Evolutionary conservation across 2,113 vertebrate genomes (phyloP).

Genomic region (Telmatochromis sp.): DNA sequence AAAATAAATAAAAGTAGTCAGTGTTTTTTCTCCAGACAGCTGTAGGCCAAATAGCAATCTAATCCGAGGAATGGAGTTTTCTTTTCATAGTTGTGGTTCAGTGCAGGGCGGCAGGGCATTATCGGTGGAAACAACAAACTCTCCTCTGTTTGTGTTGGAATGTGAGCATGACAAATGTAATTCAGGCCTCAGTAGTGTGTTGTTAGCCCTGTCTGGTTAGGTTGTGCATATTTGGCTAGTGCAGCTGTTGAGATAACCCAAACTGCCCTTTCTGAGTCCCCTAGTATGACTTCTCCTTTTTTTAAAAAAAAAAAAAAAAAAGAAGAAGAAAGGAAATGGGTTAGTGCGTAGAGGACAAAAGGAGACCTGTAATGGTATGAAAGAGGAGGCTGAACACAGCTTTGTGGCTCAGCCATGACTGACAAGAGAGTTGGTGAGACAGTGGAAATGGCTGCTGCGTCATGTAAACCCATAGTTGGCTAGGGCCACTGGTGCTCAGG

Average conservation of each 20-base stretch:
- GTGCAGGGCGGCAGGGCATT: background rate
- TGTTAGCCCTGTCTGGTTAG: conserved; percentile 20
- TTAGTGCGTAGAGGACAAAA: background rate
- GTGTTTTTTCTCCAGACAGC: conserved; percentile 9
- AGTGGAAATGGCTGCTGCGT: conserved; percentile 10
- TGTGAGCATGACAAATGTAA: conserved; percentile 28
- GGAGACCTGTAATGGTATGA: background rate
- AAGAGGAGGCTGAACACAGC: background rate
- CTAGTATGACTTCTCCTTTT: background rate
- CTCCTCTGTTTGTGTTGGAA: conserved; percentile 19
- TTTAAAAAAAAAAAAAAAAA: rapidly evolving
- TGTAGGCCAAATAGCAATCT: conserved; percentile 5
- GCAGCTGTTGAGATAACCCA: conserved; percentile 32
- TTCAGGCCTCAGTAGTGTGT: conserved; percentile 10
- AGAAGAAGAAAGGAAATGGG: background rate
- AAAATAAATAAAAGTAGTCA: background rate
- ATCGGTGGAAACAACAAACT: conserved; percentile 21
- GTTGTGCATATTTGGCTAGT: background rate
- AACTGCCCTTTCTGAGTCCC: conserved; percentile 1
- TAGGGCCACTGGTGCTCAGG: conserved; percentile 1
- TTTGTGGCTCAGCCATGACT: background rate
- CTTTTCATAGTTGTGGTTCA: conserved; percentile 9
- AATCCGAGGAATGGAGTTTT: conserved; percentile 7
- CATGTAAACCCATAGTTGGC: conserved; percentile 29
- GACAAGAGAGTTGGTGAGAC: background rate